Evolutionary conservation across 2,113 vertebrate genomes (phyloP).

Genomic region (Indri indri): DNA sequence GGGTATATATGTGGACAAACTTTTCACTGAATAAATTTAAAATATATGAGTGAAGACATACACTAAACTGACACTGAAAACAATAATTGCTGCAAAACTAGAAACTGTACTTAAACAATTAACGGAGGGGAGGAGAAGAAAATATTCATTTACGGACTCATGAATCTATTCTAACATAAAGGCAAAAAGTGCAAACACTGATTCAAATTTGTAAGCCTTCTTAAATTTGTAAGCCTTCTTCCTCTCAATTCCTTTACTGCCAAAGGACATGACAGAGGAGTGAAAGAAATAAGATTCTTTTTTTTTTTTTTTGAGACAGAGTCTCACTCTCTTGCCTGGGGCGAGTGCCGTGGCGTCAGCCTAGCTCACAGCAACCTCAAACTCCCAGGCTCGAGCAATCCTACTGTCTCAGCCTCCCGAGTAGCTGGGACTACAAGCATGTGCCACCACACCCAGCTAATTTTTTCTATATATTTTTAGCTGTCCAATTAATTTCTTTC

Average conservation of each 20-base stretch:
- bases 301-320: too few relatives aligned
- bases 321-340: too few relatives aligned
- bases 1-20: neutral
- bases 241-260: neutral
- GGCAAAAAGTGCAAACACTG: neutral
- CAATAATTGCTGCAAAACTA: neutral
- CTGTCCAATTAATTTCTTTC: too few relatives aligned
- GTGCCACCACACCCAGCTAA: too few relatives aligned
- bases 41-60: neutral
- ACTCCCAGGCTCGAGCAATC: too few relatives aligned
- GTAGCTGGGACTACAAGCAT: too few relatives aligned
- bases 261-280: neutral
- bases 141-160: neutral
- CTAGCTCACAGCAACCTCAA: too few relatives aligned
- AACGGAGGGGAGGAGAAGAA: neutral
- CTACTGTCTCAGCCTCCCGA: too few relatives aligned
- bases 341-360: too few relatives aligned
- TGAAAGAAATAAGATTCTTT: too few relatives aligned
- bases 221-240: neutral
- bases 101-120: neutral
- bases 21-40: neutral
- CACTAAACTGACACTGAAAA: neutral
- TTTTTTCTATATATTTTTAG: too few relatives aligned
- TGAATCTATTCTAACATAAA: neutral
- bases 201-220: neutral